Conservation (phyloP, 2,113 vertebrate genomes). For the Smithornis capensis region DNA sequence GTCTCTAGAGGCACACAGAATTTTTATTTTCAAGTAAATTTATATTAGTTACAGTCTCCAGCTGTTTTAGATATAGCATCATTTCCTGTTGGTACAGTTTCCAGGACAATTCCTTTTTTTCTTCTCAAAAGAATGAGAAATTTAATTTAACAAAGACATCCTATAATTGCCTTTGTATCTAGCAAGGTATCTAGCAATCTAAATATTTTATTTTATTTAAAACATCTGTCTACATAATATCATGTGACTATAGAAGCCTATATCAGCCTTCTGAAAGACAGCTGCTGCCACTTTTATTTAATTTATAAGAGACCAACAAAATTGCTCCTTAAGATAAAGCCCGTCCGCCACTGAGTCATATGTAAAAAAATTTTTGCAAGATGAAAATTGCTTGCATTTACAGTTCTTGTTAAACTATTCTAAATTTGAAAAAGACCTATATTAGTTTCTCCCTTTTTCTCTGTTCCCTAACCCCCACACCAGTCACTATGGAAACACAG, state of each 20-base stretch:
- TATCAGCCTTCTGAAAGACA: constrained; percentile 71
- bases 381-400: constrained; percentile 67
- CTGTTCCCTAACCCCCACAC: neutral
- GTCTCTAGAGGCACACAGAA: constrained; percentile 77
- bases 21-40: constrained; percentile 84
- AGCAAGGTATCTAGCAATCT: constrained; percentile 78
- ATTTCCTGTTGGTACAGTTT: constrained; percentile 81
- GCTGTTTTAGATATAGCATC: constrained; percentile 82
- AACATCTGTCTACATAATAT: constrained; percentile 80
- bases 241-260: constrained; percentile 67
- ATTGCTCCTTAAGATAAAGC: constrained; percentile 67
- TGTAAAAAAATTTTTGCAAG: constrained; percentile 35
- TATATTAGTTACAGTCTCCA: constrained; percentile 82
- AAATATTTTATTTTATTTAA: constrained; percentile 82
- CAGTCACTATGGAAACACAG: constrained; percentile 48
- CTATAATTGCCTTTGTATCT: constrained; percentile 82
- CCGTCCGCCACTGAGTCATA: constrained; percentile 56
- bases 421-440: no score
- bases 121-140: constrained; percentile 76
- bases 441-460: neutral
- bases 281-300: constrained; percentile 76
- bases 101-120: constrained; percentile 71
- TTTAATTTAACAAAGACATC: constrained; percentile 80
- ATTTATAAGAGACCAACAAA: constrained; percentile 71
- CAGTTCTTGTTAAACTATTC: constrained; percentile 60